phyloP scores from a whole-genome alignment of 2,797 vertebrate genomes.

The Rhabdophis nuchalis region DNA sequence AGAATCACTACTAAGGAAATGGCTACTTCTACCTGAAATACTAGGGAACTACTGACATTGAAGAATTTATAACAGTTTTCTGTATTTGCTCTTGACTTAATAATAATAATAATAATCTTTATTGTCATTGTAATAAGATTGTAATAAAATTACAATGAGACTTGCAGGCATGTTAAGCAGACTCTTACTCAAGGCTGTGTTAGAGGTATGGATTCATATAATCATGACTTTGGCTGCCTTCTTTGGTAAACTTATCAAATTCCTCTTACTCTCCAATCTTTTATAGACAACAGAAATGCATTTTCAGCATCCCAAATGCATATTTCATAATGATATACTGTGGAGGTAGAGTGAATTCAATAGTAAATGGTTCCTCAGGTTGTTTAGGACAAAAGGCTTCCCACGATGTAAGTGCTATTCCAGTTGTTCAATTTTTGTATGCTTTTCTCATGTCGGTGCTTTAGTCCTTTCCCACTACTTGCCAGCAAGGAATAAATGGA shows the following conservation, averaged over 20 bases:
- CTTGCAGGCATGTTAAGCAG: neutral
- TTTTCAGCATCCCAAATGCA: neutral
- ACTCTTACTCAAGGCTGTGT: neutral
- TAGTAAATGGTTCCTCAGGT: neutral
- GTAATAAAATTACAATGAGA: too few relatives aligned
- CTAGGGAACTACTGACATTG: neutral
- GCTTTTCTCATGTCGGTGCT: neutral
- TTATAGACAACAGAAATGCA: neutral
- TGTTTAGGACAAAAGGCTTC: neutral
- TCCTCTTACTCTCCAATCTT: neutral
- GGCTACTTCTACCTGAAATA: neutral
- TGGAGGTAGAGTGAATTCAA: neutral
- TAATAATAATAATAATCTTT: too few relatives aligned
- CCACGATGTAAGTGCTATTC: neutral
- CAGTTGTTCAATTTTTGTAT: neutral
- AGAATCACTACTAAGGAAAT: neutral
- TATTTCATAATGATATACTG: neutral
- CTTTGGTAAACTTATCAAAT: neutral
- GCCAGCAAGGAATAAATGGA: neutral
- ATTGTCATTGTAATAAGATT: too few relatives aligned
- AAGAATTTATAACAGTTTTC: neutral
- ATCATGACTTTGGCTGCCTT: neutral
- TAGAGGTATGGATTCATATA: neutral
- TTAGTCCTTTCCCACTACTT: neutral
- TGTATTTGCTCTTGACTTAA: neutral